Evolutionary conservation across 2,113 vertebrate genomes (phyloP).

Genomic region (Pedetes capensis): DNA sequence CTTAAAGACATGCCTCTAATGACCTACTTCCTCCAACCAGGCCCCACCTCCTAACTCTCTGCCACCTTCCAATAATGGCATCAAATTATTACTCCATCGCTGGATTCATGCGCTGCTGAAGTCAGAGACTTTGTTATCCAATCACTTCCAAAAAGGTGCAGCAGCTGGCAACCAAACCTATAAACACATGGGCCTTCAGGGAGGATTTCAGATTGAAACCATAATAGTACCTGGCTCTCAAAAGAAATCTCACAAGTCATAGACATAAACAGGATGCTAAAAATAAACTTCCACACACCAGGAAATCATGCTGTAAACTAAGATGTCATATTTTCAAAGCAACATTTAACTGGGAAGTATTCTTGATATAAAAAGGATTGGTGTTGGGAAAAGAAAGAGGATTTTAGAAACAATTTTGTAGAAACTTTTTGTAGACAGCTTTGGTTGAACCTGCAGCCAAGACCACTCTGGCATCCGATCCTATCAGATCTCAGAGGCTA

Average conservation of each 20-base stretch:
- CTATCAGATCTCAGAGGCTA: too few species aligned
- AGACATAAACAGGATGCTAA: background rate
- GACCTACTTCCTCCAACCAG: background rate
- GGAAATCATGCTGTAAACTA: background rate
- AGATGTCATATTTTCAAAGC: background rate
- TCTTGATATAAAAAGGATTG: background rate
- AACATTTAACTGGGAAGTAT: background rate
- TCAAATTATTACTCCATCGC: too few species aligned
- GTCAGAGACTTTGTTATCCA: background rate
- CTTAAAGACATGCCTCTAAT: too few species aligned
- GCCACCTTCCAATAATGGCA: too few species aligned
- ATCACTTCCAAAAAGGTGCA: background rate
- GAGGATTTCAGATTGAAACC: background rate
- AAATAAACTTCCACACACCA: background rate
- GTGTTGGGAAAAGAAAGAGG: background rate
- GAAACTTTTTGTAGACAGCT: background rate
- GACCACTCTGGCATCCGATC: too few species aligned
- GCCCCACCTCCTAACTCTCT: too few species aligned
- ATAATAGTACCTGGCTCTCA: background rate
- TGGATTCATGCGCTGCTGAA: background rate
- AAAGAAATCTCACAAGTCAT: background rate
- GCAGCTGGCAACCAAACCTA: background rate
- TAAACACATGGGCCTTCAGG: background rate
- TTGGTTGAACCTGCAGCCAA: accelerated
- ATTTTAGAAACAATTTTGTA: background rate